These are phyloP conservation scores for Diogma glabrata DNA, from an alignment of 2,888 invertebrate species.

Conservation along the genomic window DNA sequence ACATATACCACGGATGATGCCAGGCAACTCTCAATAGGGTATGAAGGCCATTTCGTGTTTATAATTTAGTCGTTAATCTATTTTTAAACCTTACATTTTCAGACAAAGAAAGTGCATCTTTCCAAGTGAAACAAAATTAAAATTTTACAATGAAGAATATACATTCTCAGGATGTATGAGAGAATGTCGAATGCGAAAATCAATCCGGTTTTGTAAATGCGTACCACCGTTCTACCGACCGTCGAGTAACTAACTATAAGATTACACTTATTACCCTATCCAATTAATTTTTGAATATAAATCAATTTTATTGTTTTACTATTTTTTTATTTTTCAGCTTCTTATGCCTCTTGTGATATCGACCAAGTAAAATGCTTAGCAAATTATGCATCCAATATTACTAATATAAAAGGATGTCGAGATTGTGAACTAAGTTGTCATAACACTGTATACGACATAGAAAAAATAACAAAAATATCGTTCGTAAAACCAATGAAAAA, in stretches of 20 bases:
- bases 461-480: constrained; percentile 54
- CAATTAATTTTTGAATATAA: background rate
- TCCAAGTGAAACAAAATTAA: constrained; percentile 50
- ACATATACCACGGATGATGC: constrained; percentile 68
- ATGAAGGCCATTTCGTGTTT: constrained; percentile 7
- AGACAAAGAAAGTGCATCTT: constrained; percentile 63
- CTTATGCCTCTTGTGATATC: constrained; percentile 46
- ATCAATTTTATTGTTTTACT: background rate
- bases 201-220: constrained; percentile 52
- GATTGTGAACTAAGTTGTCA: constrained; percentile 61
- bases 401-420: constrained; percentile 46
- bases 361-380: constrained; percentile 48
- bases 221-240: constrained; percentile 59
- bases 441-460: constrained; percentile 64
- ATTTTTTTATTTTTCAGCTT: constrained; percentile 27
- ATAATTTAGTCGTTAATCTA: background rate
- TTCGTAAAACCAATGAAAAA: constrained; percentile 22
- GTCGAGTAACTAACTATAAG: no score
- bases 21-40: constrained; percentile 46
- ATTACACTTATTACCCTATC: constrained; percentile 20
- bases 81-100: constrained; percentile 8
- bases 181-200: constrained; percentile 57
- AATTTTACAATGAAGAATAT: constrained; percentile 45
- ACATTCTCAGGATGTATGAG: constrained; percentile 64
- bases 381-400: constrained; percentile 41